Evolutionary conservation across 30 jellyfish, hydroid and myxozoan genomes (phyloP).

Genomic region (Pseudorhiza aurosa): DNA sequence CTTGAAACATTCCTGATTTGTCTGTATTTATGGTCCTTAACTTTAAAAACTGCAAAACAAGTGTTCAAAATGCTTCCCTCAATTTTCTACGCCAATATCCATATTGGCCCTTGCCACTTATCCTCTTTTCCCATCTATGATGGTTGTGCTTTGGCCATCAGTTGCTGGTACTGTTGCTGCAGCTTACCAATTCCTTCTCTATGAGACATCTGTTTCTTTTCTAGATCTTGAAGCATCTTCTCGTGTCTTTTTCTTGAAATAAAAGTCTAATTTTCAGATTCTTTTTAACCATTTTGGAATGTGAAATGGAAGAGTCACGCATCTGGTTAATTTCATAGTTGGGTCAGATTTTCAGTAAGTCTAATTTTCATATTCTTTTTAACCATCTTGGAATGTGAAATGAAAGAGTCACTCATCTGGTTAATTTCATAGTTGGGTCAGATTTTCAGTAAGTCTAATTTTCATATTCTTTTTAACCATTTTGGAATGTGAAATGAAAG

Average conservation of each 20-base stretch:
- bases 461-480: neutral
- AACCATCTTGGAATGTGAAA: neutral
- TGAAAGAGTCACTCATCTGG: too few relatives aligned
- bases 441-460: neutral
- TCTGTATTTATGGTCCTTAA: too few relatives aligned
- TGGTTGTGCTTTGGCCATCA: slow-evolving; percentile 52
- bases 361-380: neutral
- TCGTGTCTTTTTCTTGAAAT: slow-evolving; percentile 75
- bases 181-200: slow-evolving; percentile 79
- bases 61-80: too few relatives aligned
- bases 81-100: neutral
- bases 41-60: too few relatives aligned
- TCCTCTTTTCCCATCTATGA: too few relatives aligned
- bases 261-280: neutral
- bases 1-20: too few relatives aligned
- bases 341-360: too few relatives aligned
- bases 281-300: neutral
- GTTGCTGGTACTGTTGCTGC: slow-evolving; percentile 82
- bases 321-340: too few relatives aligned
- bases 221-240: slow-evolving; percentile 79
- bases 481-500: too few relatives aligned
- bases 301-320: too few relatives aligned
- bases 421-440: too few relatives aligned
- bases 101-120: neutral
- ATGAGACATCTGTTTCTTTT: slow-evolving; percentile 68